Base-by-base conservation (phyloP, 2,797 vertebrate species). In the Ambastaia sidthimunki region DNA sequence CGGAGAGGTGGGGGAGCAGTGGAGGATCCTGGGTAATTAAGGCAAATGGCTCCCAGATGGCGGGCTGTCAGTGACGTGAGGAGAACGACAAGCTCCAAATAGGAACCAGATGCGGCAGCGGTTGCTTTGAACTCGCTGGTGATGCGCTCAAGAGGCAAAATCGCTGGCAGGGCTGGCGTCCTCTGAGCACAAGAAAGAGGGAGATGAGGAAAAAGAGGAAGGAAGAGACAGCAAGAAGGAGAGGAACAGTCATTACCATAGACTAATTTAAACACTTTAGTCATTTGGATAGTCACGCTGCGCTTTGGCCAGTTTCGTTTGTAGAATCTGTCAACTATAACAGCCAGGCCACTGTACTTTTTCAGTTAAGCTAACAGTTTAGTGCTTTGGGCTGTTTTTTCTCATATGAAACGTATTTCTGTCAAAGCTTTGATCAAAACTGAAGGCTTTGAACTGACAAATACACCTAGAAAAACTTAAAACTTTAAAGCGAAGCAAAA, bases 11-110 rank as follows among this genome's bases (percentile, higher is more conserved):
- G 85, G 71, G 85, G 87, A 71, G 88, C 88, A 87, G 86, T 92
- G 89, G 83, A 83, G 81, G 83, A 83, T 89, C 83, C 81, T 89
- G 91, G 93, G 92, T 94, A 94, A 95, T 94, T 92, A 94, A 92
- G 89, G 87, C 87, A 93, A 94, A 95, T 94, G 91, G 92, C 92
- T 94, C 91, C 93, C 94, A 95, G 92, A 95, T 95, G 93, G 89
- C 77, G 79, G 88, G 90, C 92, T 93, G 93, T 93, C 93, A 92
- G 88, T 94, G 93, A 93, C 92, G 92, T 93, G 93, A 93, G 91
- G 88, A 91, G 92, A 94, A 92, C 91, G 93, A 94, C 94, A 93
- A 92, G 91, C 88, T 89, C 88, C 87, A 93, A 94, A 94, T 93
- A 88, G 89, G 93, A 94, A 94, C 86, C 94, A 95, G 93, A 92